A percentile compares a stretch with the other conserved stretches of the same genome.
These are phyloP conservation scores for Aleadryas rufinucha DNA, from an alignment of 2,113 vertebrate species.

Conservation along the genomic window DNA sequence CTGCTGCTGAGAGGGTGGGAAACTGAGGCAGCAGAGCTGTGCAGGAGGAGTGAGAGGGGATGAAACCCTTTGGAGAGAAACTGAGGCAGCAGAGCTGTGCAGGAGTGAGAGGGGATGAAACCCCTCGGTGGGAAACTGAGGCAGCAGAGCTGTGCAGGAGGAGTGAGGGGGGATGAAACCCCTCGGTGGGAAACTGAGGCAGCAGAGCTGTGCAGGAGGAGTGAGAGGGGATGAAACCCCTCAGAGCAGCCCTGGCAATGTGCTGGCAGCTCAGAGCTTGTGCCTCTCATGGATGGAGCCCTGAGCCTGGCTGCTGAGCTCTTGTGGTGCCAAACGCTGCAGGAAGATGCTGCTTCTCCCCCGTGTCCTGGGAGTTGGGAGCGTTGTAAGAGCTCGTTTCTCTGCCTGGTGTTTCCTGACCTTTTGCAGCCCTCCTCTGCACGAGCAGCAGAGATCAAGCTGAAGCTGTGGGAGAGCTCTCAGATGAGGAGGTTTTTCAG, in stretches of 20 bases:
- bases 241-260: not conserved
- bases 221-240: not conserved
- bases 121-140: no score
- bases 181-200: no score
- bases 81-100: no score
- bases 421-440: not conserved
- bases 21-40: no score
- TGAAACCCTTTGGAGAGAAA: no score
- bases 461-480: not conserved
- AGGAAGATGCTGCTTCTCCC: not conserved
- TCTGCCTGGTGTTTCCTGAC: constrained; percentile 19
- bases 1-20: not conserved
- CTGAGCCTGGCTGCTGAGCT: not conserved
- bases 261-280: not conserved
- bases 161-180: not conserved
- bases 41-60: not conserved
- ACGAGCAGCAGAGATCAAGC: not conserved
- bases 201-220: not conserved
- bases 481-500: not conserved
- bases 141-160: no score
- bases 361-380: not conserved
- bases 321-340: not conserved
- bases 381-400: not conserved
- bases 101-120: not conserved
- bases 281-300: not conserved